These are phyloP conservation scores for Cephalopterus ornatus DNA, from an alignment of 2,113 vertebrate genomes.

Conservation along the genomic window DNA sequence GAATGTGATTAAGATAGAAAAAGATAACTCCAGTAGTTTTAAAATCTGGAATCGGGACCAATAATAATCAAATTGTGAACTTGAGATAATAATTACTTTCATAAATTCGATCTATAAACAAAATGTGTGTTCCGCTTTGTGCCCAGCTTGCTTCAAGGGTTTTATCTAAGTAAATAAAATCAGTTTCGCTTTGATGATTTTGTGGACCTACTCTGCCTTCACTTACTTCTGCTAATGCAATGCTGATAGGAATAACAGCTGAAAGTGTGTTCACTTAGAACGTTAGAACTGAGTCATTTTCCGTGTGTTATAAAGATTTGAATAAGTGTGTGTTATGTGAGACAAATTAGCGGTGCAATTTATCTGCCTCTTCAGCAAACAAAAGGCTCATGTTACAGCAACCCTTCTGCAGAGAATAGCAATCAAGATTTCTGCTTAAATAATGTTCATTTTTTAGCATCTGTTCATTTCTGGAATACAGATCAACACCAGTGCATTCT, in stretches of 20 bases:
- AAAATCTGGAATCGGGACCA: not conserved
- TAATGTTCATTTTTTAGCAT: not conserved
- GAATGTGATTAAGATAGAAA: not conserved
- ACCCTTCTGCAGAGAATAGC: not conserved
- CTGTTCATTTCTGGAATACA: not conserved
- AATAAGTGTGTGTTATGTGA: not conserved
- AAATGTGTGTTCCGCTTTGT: not conserved
- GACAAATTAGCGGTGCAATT: slow-evolving; percentile 8
- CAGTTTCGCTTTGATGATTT: not conserved
- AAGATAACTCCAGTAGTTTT: not conserved
- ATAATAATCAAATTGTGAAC: not conserved
- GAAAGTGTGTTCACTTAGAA: not conserved
- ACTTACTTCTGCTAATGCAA: not conserved
- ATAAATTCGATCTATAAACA: not conserved
- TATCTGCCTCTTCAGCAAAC: not conserved
- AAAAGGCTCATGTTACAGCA: slow-evolving; percentile 11
- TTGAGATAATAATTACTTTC: not conserved
- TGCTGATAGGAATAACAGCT: not conserved
- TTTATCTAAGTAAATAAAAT: not conserved
- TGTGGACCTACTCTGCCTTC: not conserved
- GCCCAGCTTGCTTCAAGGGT: not conserved
- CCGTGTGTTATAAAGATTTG: not conserved
- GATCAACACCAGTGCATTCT: not conserved
- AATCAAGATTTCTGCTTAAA: not conserved
- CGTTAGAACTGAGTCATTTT: not conserved